Conservation (phyloP, 1,140 invertebrate species). For the Lethrus apterus region DNA sequence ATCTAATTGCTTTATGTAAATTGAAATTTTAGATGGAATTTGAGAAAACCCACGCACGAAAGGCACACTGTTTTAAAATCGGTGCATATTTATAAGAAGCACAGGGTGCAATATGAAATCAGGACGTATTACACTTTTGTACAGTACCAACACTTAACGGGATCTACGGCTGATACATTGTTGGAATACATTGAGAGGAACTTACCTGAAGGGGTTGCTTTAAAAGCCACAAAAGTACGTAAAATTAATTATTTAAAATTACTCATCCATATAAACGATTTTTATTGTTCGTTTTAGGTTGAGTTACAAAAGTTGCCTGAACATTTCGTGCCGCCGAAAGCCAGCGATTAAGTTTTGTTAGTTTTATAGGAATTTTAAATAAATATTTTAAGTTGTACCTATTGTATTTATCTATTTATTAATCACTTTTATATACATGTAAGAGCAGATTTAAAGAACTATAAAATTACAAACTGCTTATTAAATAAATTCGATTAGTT, state of each 20-base stretch:
- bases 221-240: slow-evolving; percentile 83
- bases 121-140: slow-evolving; percentile 87
- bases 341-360: no score
- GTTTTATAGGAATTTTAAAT: no score
- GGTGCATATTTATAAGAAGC: slow-evolving; percentile 88
- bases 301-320: slow-evolving; percentile 51
- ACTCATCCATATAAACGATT: slow-evolving; percentile 10
- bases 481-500: no score
- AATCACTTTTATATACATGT: no score
- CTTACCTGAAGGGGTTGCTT: slow-evolving; percentile 91
- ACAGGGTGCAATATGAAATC: slow-evolving; percentile 92
- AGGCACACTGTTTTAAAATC: slow-evolving; percentile 78
- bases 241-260: slow-evolving; percentile 12
- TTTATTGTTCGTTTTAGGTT: slow-evolving; percentile 36
- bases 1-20: neutral
- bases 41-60: slow-evolving; percentile 64
- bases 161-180: slow-evolving; percentile 91
- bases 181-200: slow-evolving; percentile 96
- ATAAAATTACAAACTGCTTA: no score
- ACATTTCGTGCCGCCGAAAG: slow-evolving; percentile 9
- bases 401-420: no score
- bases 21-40: slow-evolving; percentile 54
- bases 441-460: no score
- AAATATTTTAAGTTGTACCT: no score
- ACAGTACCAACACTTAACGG: slow-evolving; percentile 78